These are phyloP conservation scores for Patella vulgata DNA, from an alignment of 1,140 invertebrate genomes.

Conservation along the genomic window DNA sequence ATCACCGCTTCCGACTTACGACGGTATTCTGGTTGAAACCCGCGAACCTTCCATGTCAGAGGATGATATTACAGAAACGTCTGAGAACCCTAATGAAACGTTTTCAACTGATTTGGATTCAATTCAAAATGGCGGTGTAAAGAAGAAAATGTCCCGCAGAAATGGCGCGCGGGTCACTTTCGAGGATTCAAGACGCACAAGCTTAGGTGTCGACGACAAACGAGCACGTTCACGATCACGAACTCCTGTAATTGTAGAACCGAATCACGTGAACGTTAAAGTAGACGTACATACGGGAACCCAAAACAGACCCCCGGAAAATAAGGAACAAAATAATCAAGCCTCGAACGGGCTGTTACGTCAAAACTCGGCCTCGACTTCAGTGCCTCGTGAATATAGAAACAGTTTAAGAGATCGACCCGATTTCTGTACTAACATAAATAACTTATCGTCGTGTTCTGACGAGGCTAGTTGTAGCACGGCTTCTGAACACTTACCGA, in stretches of 20 bases:
- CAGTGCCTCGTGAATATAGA: conserved; percentile 28
- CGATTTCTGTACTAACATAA: conserved; percentile 26
- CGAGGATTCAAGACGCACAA: conserved; percentile 37
- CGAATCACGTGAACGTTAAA: conserved; percentile 28
- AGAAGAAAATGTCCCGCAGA: conserved; percentile 6
- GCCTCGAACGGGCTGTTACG: conserved; percentile 25
- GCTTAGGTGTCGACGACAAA: conserved; percentile 29
- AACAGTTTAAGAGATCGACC: conserved; percentile 39
- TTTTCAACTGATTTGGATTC: too few species aligned
- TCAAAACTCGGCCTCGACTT: not conserved
- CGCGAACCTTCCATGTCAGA: conserved; percentile 17
- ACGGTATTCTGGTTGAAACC: too few species aligned
- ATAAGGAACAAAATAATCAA: conserved; percentile 13
- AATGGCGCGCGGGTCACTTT: conserved; percentile 49
- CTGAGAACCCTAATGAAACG: too few species aligned
- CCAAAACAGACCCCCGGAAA: not conserved
- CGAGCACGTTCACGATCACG: conserved; percentile 1
- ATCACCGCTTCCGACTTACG: too few species aligned
- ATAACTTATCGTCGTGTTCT: conserved; percentile 17
- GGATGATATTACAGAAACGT: conserved; percentile 13
- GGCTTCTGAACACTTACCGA: conserved; percentile 23
- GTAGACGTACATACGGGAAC: conserved; percentile 29
- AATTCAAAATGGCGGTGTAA: too few species aligned
- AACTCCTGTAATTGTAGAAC: conserved; percentile 1
- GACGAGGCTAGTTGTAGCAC: conserved; percentile 9